Conservation (phyloP, 2,113 vertebrate species). For the Aldabrachelys gigantea region DNA sequence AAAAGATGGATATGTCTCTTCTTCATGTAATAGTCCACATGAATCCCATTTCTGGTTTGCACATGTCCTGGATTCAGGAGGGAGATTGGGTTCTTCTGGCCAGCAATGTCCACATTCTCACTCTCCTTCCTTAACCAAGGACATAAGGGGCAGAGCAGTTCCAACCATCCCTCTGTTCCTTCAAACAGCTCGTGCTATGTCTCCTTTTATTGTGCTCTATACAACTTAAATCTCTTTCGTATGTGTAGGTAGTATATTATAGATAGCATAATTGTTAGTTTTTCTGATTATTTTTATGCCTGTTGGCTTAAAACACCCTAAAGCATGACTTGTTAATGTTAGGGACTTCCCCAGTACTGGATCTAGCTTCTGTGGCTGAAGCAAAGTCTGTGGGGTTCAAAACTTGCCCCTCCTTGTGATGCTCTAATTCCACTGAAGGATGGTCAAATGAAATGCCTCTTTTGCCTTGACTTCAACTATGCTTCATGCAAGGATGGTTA, state of each 20-base stretch:
- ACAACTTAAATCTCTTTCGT: neutral
- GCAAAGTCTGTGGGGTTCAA: neutral
- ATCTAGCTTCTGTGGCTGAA: neutral
- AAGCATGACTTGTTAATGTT: neutral
- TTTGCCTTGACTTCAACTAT: neutral
- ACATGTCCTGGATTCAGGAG: neutral
- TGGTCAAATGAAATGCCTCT: neutral
- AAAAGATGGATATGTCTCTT: neutral
- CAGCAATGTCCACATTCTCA: neutral
- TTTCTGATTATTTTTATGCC: neutral
- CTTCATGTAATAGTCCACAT: neutral
- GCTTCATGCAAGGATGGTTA: no score
- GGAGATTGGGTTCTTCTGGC: neutral
- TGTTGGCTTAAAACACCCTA: neutral
- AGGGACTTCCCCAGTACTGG: fast-evolving
- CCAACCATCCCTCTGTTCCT: neutral
- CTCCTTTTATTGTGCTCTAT: neutral
- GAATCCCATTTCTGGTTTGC: neutral
- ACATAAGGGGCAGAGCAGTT: neutral
- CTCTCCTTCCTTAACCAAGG: neutral
- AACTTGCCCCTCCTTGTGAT: neutral
- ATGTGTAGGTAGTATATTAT: neutral
- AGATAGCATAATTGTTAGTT: neutral
- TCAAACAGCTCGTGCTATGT: neutral
- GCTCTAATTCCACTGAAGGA: neutral